Percentiles rank a stretch among this genome's conserved stretches.
Evolutionary conservation across 2,113 vertebrate genomes (phyloP).

Genomic region (Scalopus aquaticus): DNA sequence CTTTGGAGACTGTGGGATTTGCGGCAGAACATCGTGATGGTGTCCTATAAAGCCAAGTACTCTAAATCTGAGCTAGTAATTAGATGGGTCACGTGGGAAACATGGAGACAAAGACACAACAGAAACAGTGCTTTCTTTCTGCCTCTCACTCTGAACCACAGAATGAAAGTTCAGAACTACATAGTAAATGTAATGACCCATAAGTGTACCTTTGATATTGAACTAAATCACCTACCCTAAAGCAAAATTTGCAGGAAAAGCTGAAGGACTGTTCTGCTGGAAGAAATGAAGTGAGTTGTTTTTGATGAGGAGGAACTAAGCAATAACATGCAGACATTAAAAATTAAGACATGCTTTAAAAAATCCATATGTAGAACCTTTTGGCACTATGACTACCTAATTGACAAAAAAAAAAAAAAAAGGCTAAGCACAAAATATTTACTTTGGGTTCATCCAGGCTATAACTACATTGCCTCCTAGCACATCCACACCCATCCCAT

Average conservation of each 20-base stretch:
- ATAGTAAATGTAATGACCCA: not conserved
- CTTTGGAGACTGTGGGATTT: not conserved
- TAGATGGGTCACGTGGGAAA: not conserved
- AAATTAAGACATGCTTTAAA: too few species aligned
- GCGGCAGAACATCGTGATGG: not conserved
- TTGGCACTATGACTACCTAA: conserved; percentile 2
- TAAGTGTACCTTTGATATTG: not conserved
- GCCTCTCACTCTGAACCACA: not conserved
- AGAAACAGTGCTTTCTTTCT: not conserved
- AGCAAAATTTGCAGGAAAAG: conserved; percentile 1
- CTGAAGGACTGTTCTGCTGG: not conserved
- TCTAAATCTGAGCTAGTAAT: conserved; percentile 24
- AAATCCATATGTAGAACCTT: conserved; percentile 26
- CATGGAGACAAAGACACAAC: not conserved
- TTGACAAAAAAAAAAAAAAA: conserved; percentile 33
- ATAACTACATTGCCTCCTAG: conserved; percentile 32
- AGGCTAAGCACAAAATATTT: conserved; percentile 65
- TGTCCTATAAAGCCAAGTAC: not conserved
- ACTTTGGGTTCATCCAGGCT: conserved; percentile 38
- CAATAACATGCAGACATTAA: not conserved
- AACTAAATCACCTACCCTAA: not conserved
- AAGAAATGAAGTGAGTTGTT: conserved; percentile 11
- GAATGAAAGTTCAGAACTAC: not conserved
- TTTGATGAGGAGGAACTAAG: conserved; percentile 25
- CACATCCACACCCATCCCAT: conserved; percentile 25